phyloP scores from a whole-genome alignment of 2,797 vertebrate species.

The Malacoctenus gilli region DNA sequence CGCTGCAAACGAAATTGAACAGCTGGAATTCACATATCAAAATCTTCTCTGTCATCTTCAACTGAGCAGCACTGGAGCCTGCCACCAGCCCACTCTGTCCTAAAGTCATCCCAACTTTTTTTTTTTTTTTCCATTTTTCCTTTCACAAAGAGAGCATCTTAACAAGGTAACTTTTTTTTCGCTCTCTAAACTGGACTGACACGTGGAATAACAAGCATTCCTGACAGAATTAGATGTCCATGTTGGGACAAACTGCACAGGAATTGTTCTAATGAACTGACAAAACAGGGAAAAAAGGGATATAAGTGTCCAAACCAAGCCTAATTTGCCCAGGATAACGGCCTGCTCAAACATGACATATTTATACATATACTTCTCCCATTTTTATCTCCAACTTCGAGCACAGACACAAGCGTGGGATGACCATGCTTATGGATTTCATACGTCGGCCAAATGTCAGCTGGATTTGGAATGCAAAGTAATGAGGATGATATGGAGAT shows the following conservation, averaged over 20 bases:
- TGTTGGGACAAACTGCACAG: background rate
- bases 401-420: conserved; percentile 3
- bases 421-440: conserved; percentile 23
- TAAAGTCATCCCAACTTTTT: conserved; percentile 1
- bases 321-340: background rate
- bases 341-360: background rate
- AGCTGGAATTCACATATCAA: conserved; percentile 12
- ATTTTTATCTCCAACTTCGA: conserved; percentile 23
- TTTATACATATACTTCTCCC: background rate
- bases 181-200: too few species aligned
- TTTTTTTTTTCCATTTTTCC: too few species aligned
- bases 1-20: conserved; percentile 23
- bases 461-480: too few species aligned
- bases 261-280: too few species aligned
- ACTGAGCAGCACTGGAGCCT: background rate
- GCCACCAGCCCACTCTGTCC: conserved; percentile 4
- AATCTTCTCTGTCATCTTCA: conserved; percentile 9
- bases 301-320: background rate
- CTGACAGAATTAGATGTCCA: background rate
- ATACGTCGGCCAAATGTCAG: conserved; percentile 8
- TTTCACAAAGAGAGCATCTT: background rate
- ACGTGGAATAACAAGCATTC: background rate
- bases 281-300: background rate
- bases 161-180: background rate
- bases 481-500: too few species aligned